Base-by-base conservation (phyloP, 2,797 vertebrate species). In the Podarcis siculus region DNA sequence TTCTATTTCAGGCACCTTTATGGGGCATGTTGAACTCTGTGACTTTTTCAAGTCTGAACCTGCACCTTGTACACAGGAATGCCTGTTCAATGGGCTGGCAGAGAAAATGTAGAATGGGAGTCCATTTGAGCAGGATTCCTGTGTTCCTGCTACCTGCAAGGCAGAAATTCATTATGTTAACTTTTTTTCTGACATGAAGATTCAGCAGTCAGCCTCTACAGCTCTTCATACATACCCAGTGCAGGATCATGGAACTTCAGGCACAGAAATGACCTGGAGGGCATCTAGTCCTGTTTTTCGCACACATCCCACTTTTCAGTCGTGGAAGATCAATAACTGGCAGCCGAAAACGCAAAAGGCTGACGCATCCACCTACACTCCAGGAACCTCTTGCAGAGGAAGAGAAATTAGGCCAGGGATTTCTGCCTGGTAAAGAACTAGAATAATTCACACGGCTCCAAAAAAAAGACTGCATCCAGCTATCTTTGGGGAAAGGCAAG, bases 401-500 rank as follows among this genome's bases (percentile, higher is more conserved):
- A 39, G 0, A 10, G 85, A 27, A 86, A 82, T 5, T 67, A 3
- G 1, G 3, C 42, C 42, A 6, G 83, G 81, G 73, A 75, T 82
- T 0, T 6, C 15, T 27, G 55, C 1, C 0, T 83, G 25, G 2
- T 80, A 94, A 90, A 61, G 3, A 81, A 1, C 8, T 42, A 37
- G 9, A 55, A 17, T 7, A 69, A 61, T 27, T 0, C 85, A 23
- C 4, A 8, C 45, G 0, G 5, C 4, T 58, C 61, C 49, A 72
- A 80, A 89, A 61, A 67, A 67, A 67, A 9, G 35, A 86, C 3
- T 30, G 71, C 67, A 0, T 4, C 79, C 4, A 15, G 30, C 75
- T 77, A 17, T 1, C 1, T 37, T 1, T 61, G 12, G 0, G 0
- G 0, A 89, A 82, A 13, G 49, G 6, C 9, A 69, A 1, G 77